A percentile compares a stretch with the other conserved stretches of the same genome.
These are phyloP conservation scores for Cavia aperea DNA, from an alignment of 2,113 vertebrate genomes.

Conservation along the genomic window DNA sequence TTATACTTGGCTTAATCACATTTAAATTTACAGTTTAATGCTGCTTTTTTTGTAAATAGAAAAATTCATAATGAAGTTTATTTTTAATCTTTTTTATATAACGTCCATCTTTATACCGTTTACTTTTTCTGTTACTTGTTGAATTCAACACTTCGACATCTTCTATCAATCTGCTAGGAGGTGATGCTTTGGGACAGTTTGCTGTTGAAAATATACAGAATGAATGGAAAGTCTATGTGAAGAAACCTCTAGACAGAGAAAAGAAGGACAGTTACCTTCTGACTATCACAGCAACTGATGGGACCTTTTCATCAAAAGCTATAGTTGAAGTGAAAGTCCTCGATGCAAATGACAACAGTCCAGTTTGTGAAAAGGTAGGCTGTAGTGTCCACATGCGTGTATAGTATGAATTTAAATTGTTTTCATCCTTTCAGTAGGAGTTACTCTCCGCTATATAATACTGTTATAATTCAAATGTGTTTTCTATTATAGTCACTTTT, in stretches of 20 bases:
- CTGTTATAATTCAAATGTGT: neutral
- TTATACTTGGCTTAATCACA: conserved; percentile 16
- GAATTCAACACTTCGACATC: neutral
- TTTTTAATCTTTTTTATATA: neutral
- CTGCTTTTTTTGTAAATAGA: neutral
- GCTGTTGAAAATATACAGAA: conserved; percentile 90
- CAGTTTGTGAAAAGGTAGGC: conserved; percentile 93
- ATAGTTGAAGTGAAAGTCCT: conserved; percentile 96
- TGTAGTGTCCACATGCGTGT: neutral
- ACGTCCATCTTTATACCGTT: neutral
- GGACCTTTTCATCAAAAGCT: conserved; percentile 90
- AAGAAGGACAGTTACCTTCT: conserved; percentile 93
- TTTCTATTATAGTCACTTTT: neutral
- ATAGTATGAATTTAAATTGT: neutral
- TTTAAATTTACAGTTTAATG: neutral
- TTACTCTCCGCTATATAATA: fast-evolving
- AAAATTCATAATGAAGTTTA: neutral
- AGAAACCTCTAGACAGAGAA: conserved; percentile 92
- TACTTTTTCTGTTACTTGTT: neutral
- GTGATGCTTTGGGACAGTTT: conserved; percentile 94
- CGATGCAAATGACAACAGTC: conserved; percentile 97
- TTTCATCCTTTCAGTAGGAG: too few relatives aligned
- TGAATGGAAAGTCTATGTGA: conserved; percentile 97
- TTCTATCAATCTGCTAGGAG: conserved; percentile 80
- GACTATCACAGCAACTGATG: conserved; percentile 95